Base-by-base conservation (phyloP, 2,888 invertebrate species). In the Noctua janthe region DNA sequence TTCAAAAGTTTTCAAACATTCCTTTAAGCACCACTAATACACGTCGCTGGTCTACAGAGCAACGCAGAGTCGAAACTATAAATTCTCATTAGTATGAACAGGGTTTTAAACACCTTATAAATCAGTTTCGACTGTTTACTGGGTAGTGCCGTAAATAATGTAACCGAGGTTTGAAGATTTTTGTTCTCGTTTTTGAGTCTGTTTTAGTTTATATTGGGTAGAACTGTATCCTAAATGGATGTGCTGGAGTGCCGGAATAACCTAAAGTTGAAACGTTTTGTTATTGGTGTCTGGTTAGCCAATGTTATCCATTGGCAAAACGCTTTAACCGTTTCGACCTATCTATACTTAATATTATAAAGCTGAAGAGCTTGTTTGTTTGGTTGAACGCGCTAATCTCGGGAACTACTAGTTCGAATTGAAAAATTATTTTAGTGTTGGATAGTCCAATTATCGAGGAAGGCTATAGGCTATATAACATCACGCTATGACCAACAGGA, bases 101-200 rank as follows among this genome's bases (percentile, higher is more conserved):
- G 59, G 64, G 69, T 80, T 84, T 67, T 76, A 77, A 82, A 80
- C 69, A 67, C 80, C 71, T 70, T 89, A 81, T 88, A 81, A 89
- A 88, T 89, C 84, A 85, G 49, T 51, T 66, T 80, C 62, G 59
- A 64, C 43, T 54, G 67, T 71, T 86, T 56, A 62, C 74, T 70
- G 15, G 54, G 54, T 76, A 75, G 43, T 35, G 49, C 10, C 49
- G 56, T 84, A 56, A 81, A 76, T 85, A 66, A 71, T 71, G n/a
- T n/a, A 13, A 56, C 54, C 49, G 10, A 66, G 23, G 70, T 66
- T 56, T 35, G 43, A 17, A n/a, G 13, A 20, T n/a, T n/a, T 43
- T 83, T 43, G 43, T 43, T 56, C 11, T 13, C 29, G 23, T 39
- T 20, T 51, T 54, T 5, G 10, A 2, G 17, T 35, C 35, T 35